Evolutionary conservation across 2,888 invertebrate species (phyloP), one percentile per base, ranked within the genome.

Genomic region (Himalopsyche japonica): DNA sequence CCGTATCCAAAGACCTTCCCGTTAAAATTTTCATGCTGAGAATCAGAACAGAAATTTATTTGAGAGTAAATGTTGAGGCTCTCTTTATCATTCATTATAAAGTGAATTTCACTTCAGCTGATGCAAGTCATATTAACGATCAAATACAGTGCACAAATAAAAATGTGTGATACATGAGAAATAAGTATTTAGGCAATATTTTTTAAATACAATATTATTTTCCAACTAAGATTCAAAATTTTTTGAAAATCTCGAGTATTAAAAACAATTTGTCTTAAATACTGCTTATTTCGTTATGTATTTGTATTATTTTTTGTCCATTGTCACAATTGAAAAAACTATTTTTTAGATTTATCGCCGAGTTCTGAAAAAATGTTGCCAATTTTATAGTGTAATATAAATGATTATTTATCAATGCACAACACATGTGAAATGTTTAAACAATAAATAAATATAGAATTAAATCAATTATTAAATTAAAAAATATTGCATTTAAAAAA

Each of bases 401-500:
- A 32, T 37, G 37, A 78, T 47, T 78, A 78, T 47, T 78, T 24
- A 78, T 78, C 47, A 27, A 78, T 47, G 43, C 47, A 78, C 78
- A 47, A 47, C 43, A 43, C 43, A 37, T 78, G 78, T 78, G 43
- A 47, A 78, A 78, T 78, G 43, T 78, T 47, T 78, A 47, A 43
- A 47, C 24, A 78, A 78, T 78, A 20, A 78, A 43, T 43, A 43
- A 20, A 78, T 20, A 78, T 78, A 27, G 43, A 81, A 20, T 81
- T 64, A 81, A 81, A 80, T 70, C 24, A 70, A 70, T 70, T 27
- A 70, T 20, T 57, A 20, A 57, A 57, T 57, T 57, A 70, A 70
- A 43, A 70, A 70, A 70, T 70, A 64, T 70, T 81, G 80, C 70
- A 81, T 81, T 81, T 81, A 81, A 64, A 34, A 70, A n/a, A 15